Conservation (phyloP, 2,113 vertebrate genomes). For the Macquaria australasica region DNA sequence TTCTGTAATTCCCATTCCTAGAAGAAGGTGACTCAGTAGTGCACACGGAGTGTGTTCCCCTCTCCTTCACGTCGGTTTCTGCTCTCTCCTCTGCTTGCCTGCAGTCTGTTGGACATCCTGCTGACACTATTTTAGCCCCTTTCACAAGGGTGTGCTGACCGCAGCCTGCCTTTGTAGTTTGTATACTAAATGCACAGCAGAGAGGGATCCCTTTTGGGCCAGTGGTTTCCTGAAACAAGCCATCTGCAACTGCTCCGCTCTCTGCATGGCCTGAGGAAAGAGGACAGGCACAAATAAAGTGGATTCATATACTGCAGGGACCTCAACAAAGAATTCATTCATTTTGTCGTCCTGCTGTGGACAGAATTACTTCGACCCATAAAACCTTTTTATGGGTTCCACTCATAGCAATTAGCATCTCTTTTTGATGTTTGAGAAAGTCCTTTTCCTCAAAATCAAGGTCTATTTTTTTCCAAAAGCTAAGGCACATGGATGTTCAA, state of each 20-base stretch:
- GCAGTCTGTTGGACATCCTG: conserved; percentile 89
- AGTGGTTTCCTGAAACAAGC: conserved; percentile 81
- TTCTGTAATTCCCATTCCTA: not conserved
- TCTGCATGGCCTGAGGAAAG: conserved; percentile 62
- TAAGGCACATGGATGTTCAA: not conserved
- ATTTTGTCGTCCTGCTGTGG: conserved; percentile 56
- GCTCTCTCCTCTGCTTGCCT: conserved; percentile 78
- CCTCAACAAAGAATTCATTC: conserved; percentile 70
- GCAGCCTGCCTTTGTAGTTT: conserved; percentile 85
- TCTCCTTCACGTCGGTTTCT: conserved; percentile 57
- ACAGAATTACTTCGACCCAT: conserved; percentile 56
- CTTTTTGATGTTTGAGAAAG: conserved; percentile 50
- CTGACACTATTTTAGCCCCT: conserved; percentile 85
- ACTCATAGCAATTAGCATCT: conserved; percentile 50
- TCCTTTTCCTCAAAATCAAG: conserved; percentile 12
- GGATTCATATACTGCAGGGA: conserved; percentile 62
- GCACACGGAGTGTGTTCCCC: conserved; percentile 12
- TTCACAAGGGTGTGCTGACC: conserved; percentile 86
- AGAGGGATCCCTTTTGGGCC: conserved; percentile 79
- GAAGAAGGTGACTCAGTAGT: not conserved
- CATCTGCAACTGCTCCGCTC: conserved; percentile 80
- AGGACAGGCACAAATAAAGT: conserved; percentile 69
- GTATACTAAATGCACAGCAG: conserved; percentile 78
- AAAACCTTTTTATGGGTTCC: conserved; percentile 56
- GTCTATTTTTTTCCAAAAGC: not conserved